These are phyloP conservation scores for Anguilla marmorata DNA, from an alignment of 2,797 vertebrate species.

Conservation along the genomic window DNA sequence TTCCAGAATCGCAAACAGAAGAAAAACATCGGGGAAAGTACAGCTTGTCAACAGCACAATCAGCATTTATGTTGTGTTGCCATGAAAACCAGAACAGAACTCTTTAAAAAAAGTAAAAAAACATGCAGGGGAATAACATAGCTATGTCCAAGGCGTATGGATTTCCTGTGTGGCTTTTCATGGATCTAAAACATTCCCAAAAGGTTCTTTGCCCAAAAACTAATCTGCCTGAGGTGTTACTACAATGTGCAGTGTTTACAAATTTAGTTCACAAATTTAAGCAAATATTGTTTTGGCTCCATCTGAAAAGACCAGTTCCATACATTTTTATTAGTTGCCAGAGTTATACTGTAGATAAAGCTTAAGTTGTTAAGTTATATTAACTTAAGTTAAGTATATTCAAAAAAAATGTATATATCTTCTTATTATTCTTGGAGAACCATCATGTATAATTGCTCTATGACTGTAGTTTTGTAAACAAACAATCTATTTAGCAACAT, in stretches of 20 bases:
- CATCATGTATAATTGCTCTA: no score
- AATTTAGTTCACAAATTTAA: neutral
- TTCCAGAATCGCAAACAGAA: conserved; percentile 42
- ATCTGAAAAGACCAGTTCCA: neutral
- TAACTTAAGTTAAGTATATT: no score
- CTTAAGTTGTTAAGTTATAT: neutral
- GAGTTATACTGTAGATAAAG: neutral
- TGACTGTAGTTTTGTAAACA: no score
- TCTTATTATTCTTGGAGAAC: no score
- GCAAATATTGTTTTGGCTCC: neutral
- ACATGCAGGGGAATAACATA: neutral
- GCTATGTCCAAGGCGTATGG: neutral
- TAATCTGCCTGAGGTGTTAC: neutral
- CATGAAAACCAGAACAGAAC: neutral
- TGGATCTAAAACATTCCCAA: neutral
- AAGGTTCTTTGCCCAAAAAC: neutral
- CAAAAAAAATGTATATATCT: no score
- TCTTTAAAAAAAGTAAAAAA: conserved; percentile 16
- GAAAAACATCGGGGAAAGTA: conserved; percentile 9
- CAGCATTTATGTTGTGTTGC: conserved; percentile 17
- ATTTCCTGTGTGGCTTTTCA: neutral
- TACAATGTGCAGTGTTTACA: neutral
- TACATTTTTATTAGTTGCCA: neutral
- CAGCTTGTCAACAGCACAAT: neutral
- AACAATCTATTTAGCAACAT: no score